phyloP scores from a whole-genome alignment of 1,140 invertebrate species.

The Drosophila takahashii region DNA sequence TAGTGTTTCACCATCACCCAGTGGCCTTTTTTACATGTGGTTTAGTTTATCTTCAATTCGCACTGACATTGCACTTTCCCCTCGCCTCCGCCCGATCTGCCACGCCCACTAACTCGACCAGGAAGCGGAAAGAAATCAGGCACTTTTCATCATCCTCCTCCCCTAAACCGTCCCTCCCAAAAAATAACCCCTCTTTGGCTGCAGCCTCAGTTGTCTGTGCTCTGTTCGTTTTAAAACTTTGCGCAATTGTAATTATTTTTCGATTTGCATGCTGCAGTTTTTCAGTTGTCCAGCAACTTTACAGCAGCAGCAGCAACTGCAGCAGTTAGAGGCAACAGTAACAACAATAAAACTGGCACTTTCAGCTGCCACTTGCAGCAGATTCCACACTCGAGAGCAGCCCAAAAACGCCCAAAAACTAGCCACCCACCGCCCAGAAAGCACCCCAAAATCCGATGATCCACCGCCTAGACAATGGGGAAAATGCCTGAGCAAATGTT shows the following conservation, averaged over 20 bases:
- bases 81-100: neutral
- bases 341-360: conserved; percentile 63
- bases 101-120: conserved; percentile 1
- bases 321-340: conserved; percentile 24
- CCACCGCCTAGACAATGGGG: conserved; percentile 38
- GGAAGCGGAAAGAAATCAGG: conserved; percentile 62
- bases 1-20: conserved; percentile 4
- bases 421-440: neutral
- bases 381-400: conserved; percentile 5
- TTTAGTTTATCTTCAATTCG: conserved; percentile 43
- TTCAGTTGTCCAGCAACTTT: conserved; percentile 63
- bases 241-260: conserved; percentile 69
- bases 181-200: neutral
- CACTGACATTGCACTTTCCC: conserved; percentile 23
- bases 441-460: conserved; percentile 8
- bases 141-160: conserved; percentile 16
- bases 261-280: conserved; percentile 68
- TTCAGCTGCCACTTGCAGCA: conserved; percentile 56
- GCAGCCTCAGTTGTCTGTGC: conserved; percentile 42
- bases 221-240: conserved; percentile 65
- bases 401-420: neutral
- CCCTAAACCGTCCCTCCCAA: neutral
- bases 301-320: conserved; percentile 9
- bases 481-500: conserved; percentile 63
- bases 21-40: conserved; percentile 12